phyloP scores from a whole-genome alignment of 2,888 invertebrate genomes.

The Pemphredon lugubris region DNA sequence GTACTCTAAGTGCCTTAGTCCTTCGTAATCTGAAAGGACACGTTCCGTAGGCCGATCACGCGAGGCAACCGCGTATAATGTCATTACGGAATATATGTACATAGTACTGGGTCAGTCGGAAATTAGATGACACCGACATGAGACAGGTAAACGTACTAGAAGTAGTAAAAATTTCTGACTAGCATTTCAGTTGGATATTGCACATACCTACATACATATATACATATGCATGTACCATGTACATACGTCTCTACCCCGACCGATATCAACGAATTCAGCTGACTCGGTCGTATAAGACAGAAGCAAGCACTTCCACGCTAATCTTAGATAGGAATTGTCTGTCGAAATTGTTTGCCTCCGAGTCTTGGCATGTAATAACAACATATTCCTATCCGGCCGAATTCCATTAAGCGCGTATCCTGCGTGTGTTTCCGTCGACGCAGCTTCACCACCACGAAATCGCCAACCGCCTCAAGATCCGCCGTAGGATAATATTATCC shows the following conservation, averaged over 20 bases:
- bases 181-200: too few species aligned
- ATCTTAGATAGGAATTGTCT: slow-evolving; percentile 49
- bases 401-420: slow-evolving; percentile 50
- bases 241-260: too few species aligned
- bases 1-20: slow-evolving; percentile 25
- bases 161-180: too few species aligned
- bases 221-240: too few species aligned
- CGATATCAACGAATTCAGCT: slow-evolving; percentile 30
- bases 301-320: slow-evolving; percentile 22
- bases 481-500: slow-evolving; percentile 9
- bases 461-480: slow-evolving; percentile 11
- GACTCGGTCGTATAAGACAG: slow-evolving; percentile 9
- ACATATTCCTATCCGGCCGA: slow-evolving; percentile 31
- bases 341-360: slow-evolving; percentile 43
- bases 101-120: too few species aligned
- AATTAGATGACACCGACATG: too few species aligned
- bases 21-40: slow-evolving; percentile 33
- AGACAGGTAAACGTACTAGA: too few species aligned
- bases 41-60: not conserved
- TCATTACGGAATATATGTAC: too few species aligned
- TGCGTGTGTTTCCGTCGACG: slow-evolving; percentile 41
- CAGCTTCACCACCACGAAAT: slow-evolving; percentile 25
- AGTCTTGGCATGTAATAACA: slow-evolving; percentile 40
- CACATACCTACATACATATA: too few species aligned
- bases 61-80: too few species aligned